phyloP scores from a whole-genome alignment of 2,113 vertebrate species.

The Geococcyx californianus region DNA sequence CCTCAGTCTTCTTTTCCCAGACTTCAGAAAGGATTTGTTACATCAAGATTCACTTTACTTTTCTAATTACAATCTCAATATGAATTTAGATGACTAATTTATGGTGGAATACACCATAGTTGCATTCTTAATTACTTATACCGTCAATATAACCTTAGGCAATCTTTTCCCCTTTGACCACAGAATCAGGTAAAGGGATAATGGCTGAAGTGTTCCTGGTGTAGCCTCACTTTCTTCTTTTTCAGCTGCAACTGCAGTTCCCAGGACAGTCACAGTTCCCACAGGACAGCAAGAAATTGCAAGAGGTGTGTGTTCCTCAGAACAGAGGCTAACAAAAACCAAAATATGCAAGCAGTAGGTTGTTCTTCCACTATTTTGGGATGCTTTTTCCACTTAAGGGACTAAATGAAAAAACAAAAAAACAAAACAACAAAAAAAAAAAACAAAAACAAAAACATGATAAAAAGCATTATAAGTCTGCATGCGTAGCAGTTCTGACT shows the following conservation, averaged over 20 bases:
- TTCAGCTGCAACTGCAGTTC: not conserved
- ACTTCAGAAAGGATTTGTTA: not conserved
- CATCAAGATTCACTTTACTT: constrained; percentile 15
- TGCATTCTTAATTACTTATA: constrained; percentile 7
- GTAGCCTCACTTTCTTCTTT: not conserved
- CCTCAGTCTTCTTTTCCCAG: not conserved
- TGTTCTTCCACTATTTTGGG: not conserved
- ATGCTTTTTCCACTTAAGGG: not conserved
- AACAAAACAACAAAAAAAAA: no score
- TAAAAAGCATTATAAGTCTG: not conserved
- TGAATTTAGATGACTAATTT: constrained; percentile 31
- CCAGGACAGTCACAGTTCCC: not conserved
- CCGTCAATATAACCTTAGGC: not conserved
- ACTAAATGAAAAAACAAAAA: not conserved
- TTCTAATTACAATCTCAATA: constrained; percentile 37
- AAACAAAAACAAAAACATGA: no score
- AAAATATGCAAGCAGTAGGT: not conserved
- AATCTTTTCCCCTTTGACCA: not conserved
- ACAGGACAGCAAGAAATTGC: not conserved
- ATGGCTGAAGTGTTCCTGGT: not conserved
- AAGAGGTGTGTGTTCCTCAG: not conserved
- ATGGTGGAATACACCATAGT: not conserved
- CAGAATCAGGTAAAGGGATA: not conserved
- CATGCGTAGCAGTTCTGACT: not conserved
- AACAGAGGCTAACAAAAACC: not conserved